Base-by-base conservation (phyloP, 2,797 vertebrate genomes). In the Acanthurus leucopareius region DNA sequence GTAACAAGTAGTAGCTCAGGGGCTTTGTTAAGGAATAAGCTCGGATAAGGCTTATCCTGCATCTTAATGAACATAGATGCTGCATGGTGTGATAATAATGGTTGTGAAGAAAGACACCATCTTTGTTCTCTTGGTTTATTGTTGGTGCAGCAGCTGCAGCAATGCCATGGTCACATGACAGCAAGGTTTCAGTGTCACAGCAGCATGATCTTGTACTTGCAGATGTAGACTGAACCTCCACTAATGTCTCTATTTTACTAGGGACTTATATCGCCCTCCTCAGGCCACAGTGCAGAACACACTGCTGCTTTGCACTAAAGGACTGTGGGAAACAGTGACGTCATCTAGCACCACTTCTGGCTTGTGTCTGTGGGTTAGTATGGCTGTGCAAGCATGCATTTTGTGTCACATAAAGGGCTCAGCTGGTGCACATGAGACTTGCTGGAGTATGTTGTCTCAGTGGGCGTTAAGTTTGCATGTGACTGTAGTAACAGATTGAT, bases 321-420 rank as follows among this genome's bases (percentile, higher is more conserved):
- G 64, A 89, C 75, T 86, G 77, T 91, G 90, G 92, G 90, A 89
- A 83, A 69, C 1, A 60, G 69, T 89, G 91, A 94, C 77, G 45
- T 93, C 90, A 92, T 73, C 25, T n/a, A 67, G 63, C 73, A 69
- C 48, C 71, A 77, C 69, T 44, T 44, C 45, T 45, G 52, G 66
- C 58, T 75, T 16, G 19, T 56, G 69, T 64, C 35, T 79, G 51
- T 62, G 75, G 38, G 28, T 82, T 59, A 47, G 35, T 69, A 56
- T 20, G 83, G 66, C 74, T 76, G 69, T 59, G 40, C 13, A 79
- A 10, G 49, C 10, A 73, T 57, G 20, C 7, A 57, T 52, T 77
- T 42, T 42, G 67, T 76, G 58, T 64, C 62, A 17, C 32, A 2
- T 16, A 71, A 59, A 9, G 5, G 54, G 62, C 45, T 77, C 57